These are phyloP conservation scores for Zophobas morio DNA, from an alignment of 1,140 invertebrate species.

Conservation along the genomic window DNA sequence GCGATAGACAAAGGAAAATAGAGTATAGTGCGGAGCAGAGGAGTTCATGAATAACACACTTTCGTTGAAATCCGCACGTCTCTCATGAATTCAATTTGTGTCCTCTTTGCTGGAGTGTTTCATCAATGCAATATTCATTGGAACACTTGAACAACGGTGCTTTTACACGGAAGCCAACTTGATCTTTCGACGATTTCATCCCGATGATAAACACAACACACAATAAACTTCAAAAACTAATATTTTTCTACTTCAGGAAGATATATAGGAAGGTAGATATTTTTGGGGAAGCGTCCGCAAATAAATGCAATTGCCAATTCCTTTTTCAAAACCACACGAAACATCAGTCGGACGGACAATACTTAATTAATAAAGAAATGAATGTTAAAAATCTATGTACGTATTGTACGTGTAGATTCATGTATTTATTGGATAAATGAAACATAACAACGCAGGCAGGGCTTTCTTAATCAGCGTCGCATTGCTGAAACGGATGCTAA, in stretches of 20 bases:
- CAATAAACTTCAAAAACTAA: not conserved
- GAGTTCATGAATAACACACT: slow-evolving; percentile 42
- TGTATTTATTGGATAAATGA: no score
- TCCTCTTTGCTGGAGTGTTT: slow-evolving; percentile 45
- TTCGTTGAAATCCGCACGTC: slow-evolving; percentile 42
- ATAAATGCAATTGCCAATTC: no score
- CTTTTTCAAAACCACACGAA: no score
- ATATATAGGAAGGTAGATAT: not conserved
- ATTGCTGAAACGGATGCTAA: no score
- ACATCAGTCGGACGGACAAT: no score
- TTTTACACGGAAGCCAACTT: slow-evolving; percentile 28
- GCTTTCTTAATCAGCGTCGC: no score
- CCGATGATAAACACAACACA: slow-evolving; percentile 3
- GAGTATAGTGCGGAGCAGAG: slow-evolving; percentile 19
- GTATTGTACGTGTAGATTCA: no score
- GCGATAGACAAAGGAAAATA: not conserved
- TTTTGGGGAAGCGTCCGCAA: no score
- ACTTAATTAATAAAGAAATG: no score
- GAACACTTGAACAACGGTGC: slow-evolving; percentile 28
- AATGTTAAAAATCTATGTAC: no score
- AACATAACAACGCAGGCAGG: no score
- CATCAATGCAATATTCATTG: slow-evolving; percentile 46
- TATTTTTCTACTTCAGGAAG: not conserved
- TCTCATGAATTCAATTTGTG: slow-evolving; percentile 45
- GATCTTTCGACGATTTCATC: slow-evolving; percentile 19